Evolutionary conservation across 2,888 invertebrate species (phyloP), one percentile per base, ranked within the genome.

Genomic region (Drosophila macrospina): DNA sequence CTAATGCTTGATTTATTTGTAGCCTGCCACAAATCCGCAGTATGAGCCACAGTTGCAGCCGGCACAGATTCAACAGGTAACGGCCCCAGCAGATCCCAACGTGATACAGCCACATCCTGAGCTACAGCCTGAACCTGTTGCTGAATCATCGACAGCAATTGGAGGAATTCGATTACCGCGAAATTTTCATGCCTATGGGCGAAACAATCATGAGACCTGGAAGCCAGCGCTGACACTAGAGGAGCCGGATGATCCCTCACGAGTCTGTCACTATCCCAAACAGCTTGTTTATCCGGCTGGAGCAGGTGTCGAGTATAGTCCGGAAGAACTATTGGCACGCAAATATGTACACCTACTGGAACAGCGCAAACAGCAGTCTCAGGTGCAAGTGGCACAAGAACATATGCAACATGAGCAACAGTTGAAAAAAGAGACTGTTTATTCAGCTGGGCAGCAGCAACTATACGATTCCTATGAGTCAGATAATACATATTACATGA

Each of bases 171-270:
- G 90, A 32, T 55, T 91, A 42, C 91, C 92, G n/a, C 78, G 86
- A 3, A 91, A 91, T 67, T 92, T 92, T 75, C 84, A 91, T 32
- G 73, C 88, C 0, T 89, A 84, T 57, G 90, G 91, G 13, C 88
- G 88, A 15, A 92, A 92, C 67, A 91, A 91, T 60, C 90, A 91
- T 64, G 92, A 92, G 68, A 90, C 90, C 16, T 92, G 92, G 92
- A 90, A 90, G 62, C 92, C 91, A n/a, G 90, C 91, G 2, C 65
- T 92, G 15, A 92, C 89, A 37, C 69, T 92, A 1, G 92, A 92
- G 47, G 92, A 92, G 64, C 92, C 92, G 0, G 90, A 87, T 20
- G 92, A 92, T 77, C 90, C 91, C 2, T 89, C 90, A 55, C 90
- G 89, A n/a, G 70, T 87, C 6, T 92, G 92, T 56, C 89, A 90